Evolutionary conservation across 2,113 vertebrate species (phyloP), one percentile per base, ranked within the genome.

Genomic region (Sander lucioperca): DNA sequence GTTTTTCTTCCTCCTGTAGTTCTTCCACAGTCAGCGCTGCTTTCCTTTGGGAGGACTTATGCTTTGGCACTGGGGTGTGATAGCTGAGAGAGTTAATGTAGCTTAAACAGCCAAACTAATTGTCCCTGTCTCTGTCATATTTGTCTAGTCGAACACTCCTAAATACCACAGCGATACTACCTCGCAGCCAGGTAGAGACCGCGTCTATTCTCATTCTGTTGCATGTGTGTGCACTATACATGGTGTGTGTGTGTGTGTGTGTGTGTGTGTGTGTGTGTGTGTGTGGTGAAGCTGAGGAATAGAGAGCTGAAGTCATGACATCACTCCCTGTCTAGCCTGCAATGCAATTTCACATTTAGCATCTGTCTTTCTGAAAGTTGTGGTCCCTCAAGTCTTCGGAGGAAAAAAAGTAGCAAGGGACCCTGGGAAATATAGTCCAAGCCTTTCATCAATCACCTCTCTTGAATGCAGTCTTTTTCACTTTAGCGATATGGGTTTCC

Each of bases 101-200:
- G 97, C 98, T 98, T 97, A 97, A 98, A 98, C 97, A 96, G 96
- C 96, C 96, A 95, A 97, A 96, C 96, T 98, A 98, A 99, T 98
- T 98, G 97, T 98, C 96, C 96, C 96, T 97, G 97, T 97, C 97
- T 97, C 96, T 97, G 97, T 99, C 98, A 99, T 98, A 98, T 98
- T 97, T 97, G 97, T 98, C 96, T 97, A 96, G 96, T 96, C 96
- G 96, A 97, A 97, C 96, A 96, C 96, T 97, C 96, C 96, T 97
- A 98, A 99, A 98, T 99, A 98, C 96, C 97, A 97, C 96, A 96
- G 96, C 96, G 94, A 97, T 98, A 98, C 98, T 98, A 97, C 96
- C 96, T 95, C 93, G 92, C 67, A 62, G 79, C 62, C 71, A 89
- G 89, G 88, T 87, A 88, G 73, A 63, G 75, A 69, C 71, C 15